A percentile compares a stretch with the other conserved stretches of the same genome.
phyloP scores from a whole-genome alignment of 2,113 vertebrate genomes.

The Chiloscyllium plagiosum region DNA sequence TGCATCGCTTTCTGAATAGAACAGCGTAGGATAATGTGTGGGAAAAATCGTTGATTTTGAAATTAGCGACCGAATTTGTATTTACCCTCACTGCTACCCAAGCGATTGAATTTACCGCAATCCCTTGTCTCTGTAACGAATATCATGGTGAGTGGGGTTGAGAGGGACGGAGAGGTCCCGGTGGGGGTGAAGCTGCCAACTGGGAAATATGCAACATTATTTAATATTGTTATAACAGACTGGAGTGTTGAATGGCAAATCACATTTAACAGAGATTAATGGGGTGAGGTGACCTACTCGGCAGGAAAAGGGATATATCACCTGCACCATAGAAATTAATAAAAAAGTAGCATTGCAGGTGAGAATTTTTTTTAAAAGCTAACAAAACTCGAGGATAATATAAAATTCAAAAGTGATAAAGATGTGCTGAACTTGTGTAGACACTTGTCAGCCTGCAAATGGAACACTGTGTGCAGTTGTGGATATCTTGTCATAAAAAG shows the following conservation, averaged over 20 bases:
- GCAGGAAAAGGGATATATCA: too few relatives aligned
- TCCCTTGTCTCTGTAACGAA: background rate
- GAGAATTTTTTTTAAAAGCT: too few relatives aligned
- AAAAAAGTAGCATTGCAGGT: background rate
- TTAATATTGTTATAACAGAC: background rate
- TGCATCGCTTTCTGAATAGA: background rate
- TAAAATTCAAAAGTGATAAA: background rate
- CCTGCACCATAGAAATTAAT: background rate
- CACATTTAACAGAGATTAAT: background rate
- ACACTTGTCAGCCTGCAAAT: background rate
- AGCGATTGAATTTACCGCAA: background rate
- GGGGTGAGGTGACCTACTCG: background rate
- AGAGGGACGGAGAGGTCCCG: too few relatives aligned
- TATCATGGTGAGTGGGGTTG: background rate
- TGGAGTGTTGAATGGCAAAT: background rate
- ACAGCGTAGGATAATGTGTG: too few relatives aligned
- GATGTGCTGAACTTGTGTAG: background rate
- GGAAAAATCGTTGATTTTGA: background rate
- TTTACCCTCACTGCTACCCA: background rate
- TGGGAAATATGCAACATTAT: background rate
- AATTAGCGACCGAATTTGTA: background rate
- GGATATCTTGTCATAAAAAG: background rate
- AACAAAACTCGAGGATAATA: background rate
- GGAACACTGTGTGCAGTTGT: background rate
- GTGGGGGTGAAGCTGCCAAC: background rate